Conservation (phyloP, 2,113 vertebrate genomes). For the Pteropus alecto region DNA sequence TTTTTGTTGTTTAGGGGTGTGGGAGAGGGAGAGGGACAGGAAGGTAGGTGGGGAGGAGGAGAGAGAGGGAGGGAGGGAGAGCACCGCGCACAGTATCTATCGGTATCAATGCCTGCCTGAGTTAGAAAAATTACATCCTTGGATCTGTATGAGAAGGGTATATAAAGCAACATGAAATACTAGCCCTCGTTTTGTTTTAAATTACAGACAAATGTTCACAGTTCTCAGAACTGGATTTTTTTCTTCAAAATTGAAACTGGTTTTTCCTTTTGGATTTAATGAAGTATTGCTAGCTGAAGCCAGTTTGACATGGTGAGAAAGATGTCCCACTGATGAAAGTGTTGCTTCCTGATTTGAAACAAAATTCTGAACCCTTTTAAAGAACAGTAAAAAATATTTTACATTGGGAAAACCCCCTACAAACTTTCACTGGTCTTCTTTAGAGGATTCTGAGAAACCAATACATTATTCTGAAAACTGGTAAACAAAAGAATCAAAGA, state of each 20-base stretch:
- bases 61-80: background rate
- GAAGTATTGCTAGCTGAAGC: conserved; percentile 19
- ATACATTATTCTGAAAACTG: background rate
- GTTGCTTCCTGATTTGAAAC: conserved; percentile 46
- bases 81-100: background rate
- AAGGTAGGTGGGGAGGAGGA: background rate
- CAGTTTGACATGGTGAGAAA: background rate
- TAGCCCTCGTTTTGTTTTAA: conserved; percentile 28
- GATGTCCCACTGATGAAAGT: background rate
- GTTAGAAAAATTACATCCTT: background rate
- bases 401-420: background rate
- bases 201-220: background rate
- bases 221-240: conserved; percentile 44
- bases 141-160: background rate
- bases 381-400: conserved; percentile 40
- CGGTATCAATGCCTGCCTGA: background rate
- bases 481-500: background rate
- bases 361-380: conserved; percentile 44
- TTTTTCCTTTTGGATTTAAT: background rate
- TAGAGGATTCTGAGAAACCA: background rate
- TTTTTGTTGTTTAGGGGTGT: background rate
- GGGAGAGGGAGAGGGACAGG: background rate
- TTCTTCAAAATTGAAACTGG: background rate
- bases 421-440: background rate
- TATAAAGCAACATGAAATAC: background rate